Evolutionary conservation across 2,888 invertebrate species (phyloP).

Genomic region (Epistrophe grossulariae): DNA sequence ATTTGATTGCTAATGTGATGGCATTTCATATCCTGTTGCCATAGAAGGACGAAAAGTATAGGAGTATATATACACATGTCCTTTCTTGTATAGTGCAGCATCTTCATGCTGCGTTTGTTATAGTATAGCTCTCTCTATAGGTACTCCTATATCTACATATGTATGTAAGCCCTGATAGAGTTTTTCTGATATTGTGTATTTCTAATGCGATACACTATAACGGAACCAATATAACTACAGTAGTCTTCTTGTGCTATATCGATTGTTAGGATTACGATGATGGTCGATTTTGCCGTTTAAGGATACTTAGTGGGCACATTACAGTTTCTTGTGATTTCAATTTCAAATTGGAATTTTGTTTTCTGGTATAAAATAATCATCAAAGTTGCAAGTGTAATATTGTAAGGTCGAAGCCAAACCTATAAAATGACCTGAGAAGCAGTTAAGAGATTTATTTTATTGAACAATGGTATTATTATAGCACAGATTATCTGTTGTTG

Average conservation of each 20-base stretch:
- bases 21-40: slow-evolving; percentile 66
- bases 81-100: slow-evolving; percentile 36
- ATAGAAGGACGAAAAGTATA: slow-evolving; percentile 1
- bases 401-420: not conserved
- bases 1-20: slow-evolving; percentile 78
- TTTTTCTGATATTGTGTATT: slow-evolving; percentile 37
- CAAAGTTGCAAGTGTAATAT: slow-evolving; percentile 20
- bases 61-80: not conserved
- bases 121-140: not conserved
- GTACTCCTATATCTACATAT: no score
- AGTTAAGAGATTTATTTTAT: slow-evolving; percentile 8
- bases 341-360: slow-evolving; percentile 55
- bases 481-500: not conserved
- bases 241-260: slow-evolving; percentile 49
- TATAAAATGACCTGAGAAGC: not conserved
- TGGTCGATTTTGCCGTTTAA: slow-evolving; percentile 63
- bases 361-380: slow-evolving; percentile 67
- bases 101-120: slow-evolving; percentile 52
- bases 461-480: slow-evolving; percentile 12
- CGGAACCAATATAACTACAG: slow-evolving; percentile 48
- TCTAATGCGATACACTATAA: slow-evolving; percentile 34
- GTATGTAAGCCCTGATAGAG: slow-evolving; percentile 34
- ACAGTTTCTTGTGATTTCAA: slow-evolving; percentile 68
- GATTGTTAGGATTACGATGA: slow-evolving; percentile 66
- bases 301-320: slow-evolving; percentile 59